phyloP scores from a whole-genome alignment of 2,888 invertebrate genomes.

The Eupithecia exiguata region DNA sequence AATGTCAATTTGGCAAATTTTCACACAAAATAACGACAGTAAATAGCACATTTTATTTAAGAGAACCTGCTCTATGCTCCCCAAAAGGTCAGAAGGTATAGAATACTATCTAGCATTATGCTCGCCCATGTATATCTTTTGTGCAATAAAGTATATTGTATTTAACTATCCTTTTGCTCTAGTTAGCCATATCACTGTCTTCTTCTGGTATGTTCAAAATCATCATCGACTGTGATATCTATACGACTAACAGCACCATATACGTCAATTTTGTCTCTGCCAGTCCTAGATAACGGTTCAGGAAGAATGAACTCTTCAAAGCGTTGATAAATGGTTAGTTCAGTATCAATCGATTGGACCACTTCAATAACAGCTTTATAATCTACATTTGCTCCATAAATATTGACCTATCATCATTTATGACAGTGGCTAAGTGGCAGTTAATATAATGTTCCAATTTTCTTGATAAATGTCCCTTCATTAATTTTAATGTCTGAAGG shows the following conservation, averaged over 20 bases:
- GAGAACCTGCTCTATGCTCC: background rate
- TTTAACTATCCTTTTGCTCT: too few species aligned
- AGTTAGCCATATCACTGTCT: background rate
- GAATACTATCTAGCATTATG: too few species aligned
- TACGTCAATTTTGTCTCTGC: background rate
- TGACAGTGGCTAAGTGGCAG: constrained; percentile 48
- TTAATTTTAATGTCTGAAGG: constrained; percentile 7
- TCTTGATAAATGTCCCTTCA: constrained; percentile 17
- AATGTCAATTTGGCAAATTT: background rate
- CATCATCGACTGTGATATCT: background rate
- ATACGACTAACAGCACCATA: background rate
- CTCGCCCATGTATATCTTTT: too few species aligned
- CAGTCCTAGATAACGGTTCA: background rate
- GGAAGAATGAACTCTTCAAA: background rate
- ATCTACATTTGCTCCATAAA: background rate
- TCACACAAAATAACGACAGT: background rate
- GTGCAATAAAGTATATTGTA: too few species aligned
- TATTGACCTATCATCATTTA: constrained; percentile 46
- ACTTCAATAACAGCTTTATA: background rate
- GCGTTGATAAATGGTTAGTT: background rate
- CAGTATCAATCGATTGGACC: background rate
- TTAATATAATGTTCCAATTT: constrained; percentile 42
- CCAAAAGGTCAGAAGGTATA: too few species aligned
- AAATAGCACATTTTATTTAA: background rate
- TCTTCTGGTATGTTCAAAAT: background rate